A percentile compares a stretch with the other conserved stretches of the same genome.
phyloP scores from a whole-genome alignment of 2,113 vertebrate species.

The Nettapus auritus region DNA sequence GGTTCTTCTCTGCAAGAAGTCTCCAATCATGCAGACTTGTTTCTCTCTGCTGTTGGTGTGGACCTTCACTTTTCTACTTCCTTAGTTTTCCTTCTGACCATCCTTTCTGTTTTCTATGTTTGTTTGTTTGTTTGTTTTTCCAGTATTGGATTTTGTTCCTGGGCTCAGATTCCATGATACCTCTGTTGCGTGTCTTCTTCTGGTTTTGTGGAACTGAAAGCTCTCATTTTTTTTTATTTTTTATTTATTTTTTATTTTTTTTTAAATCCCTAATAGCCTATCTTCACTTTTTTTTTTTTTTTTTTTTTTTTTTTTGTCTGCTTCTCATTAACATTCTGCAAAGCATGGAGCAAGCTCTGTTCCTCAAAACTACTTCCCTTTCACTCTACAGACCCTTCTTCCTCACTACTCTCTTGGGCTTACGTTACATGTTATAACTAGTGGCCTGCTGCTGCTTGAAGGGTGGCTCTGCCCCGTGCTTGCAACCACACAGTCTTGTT shows the following conservation, averaged over 20 bases:
- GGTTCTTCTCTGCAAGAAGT: background rate
- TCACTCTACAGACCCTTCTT: background rate
- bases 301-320: background rate
- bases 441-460: background rate
- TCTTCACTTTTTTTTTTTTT: background rate
- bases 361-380: slow-evolving; percentile 13
- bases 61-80: background rate
- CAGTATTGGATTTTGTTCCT: background rate
- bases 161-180: background rate
- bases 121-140: background rate
- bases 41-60: background rate
- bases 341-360: background rate
- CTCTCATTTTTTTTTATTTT: background rate
- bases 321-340: background rate
- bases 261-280: background rate
- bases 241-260: no score
- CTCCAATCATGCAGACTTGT: background rate
- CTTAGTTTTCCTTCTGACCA: background rate
- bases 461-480: background rate
- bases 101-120: background rate
- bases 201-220: slow-evolving; percentile 1
- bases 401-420: background rate
- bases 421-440: background rate
- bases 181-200: background rate
- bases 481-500: background rate